A percentile compares a stretch with the other conserved stretches of the same genome.
These are phyloP conservation scores for Craniophora ligustri DNA, from an alignment of 2,888 invertebrate genomes.

Conservation along the genomic window DNA sequence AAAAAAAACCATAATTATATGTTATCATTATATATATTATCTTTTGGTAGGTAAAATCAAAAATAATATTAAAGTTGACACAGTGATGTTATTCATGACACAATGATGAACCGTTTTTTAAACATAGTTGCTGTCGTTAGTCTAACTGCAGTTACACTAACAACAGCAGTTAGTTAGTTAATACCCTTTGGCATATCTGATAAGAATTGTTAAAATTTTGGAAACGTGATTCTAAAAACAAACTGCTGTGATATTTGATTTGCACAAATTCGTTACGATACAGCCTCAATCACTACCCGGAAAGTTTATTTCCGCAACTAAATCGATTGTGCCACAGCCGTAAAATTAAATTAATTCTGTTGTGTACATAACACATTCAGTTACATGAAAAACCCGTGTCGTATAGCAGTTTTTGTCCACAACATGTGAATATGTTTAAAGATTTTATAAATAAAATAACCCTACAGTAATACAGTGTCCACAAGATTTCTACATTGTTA, in stretches of 20 bases:
- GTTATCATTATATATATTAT: too few relatives aligned
- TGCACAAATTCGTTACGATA: slow-evolving; percentile 10
- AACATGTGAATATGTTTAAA: slow-evolving; percentile 16
- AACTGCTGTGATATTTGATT: slow-evolving; percentile 9
- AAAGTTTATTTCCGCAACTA: slow-evolving; percentile 65
- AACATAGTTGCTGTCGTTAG: too few relatives aligned
- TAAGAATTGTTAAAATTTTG: background rate
- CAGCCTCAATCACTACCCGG: slow-evolving; percentile 13
- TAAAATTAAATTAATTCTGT: slow-evolving; percentile 72
- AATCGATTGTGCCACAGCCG: slow-evolving; percentile 66
- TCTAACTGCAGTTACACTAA: too few relatives aligned
- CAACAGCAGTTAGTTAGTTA: too few relatives aligned
- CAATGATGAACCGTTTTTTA: too few relatives aligned
- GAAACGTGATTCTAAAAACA: background rate
- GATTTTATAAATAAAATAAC: slow-evolving; percentile 12
- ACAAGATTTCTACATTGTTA: slow-evolving; percentile 21
- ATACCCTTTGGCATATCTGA: too few relatives aligned
- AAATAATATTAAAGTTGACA: too few relatives aligned
- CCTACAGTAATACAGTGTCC: slow-evolving; percentile 2
- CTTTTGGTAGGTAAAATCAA: too few relatives aligned
- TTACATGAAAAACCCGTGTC: slow-evolving; percentile 55
- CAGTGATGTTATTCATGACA: too few relatives aligned
- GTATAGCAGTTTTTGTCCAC: slow-evolving; percentile 36
- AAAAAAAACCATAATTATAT: too few relatives aligned
- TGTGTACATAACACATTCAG: slow-evolving; percentile 54